phyloP scores from a whole-genome alignment of 1,140 invertebrate genomes.

The Lucilia cuprina region DNA sequence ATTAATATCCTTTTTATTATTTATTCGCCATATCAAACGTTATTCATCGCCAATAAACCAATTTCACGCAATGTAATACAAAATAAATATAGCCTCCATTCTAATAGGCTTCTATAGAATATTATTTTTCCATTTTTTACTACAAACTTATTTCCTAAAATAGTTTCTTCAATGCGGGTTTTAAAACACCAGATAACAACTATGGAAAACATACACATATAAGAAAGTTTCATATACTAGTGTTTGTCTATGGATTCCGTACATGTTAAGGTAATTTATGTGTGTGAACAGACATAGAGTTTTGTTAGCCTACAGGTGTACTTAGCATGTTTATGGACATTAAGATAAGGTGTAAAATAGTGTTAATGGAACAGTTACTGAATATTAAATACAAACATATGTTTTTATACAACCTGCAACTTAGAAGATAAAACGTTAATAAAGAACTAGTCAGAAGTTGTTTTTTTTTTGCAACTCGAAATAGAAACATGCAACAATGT shows the following conservation, averaged over 20 bases:
- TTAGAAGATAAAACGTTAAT: background rate
- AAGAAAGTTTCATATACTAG: too few species aligned
- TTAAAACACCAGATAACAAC: background rate
- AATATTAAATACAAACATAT: background rate
- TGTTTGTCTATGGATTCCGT: too few species aligned
- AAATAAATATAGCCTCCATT: too few species aligned
- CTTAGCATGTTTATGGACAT: slow-evolving; percentile 14
- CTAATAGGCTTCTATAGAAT: background rate
- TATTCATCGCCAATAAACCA: too few species aligned
- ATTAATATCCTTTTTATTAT: too few species aligned
- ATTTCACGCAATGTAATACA: too few species aligned
- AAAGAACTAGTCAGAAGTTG: background rate
- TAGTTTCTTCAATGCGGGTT: background rate
- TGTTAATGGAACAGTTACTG: background rate
- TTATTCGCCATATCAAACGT: too few species aligned
- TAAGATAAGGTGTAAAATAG: slow-evolving; percentile 8
- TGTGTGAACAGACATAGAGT: background rate
- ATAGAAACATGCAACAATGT: background rate
- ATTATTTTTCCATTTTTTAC: background rate
- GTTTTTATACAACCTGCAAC: background rate
- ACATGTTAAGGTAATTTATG: background rate
- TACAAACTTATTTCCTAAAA: background rate
- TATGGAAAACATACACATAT: background rate
- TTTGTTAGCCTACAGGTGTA: background rate
- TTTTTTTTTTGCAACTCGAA: background rate